Base-by-base conservation (phyloP, 2,113 vertebrate species). In the Oryzias javanicus region DNA sequence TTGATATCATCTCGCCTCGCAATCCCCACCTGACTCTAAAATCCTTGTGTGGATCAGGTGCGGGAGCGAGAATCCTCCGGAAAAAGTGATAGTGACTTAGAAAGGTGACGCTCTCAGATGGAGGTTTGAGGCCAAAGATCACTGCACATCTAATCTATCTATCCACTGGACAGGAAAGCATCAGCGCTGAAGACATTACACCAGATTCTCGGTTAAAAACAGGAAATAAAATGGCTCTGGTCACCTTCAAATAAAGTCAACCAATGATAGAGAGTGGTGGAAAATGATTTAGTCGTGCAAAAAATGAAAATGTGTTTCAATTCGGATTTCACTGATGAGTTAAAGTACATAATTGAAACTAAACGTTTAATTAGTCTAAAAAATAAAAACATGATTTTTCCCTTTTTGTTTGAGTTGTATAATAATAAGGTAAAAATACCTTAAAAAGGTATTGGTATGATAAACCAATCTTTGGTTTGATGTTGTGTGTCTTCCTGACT, bases 121-220 rank as follows among this genome's bases (percentile, higher is more conserved):
- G 80, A 81, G 64, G 66, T 64, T 70, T 60, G 55, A 78, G 70
- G 83, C 74, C 79, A 88, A 79, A 89, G 84, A 74, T 89, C 84
- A 88, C 55, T 82, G 84, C 76, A 84, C 86, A 88, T 82, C 80
- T 85, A 82, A 87, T 87, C 78, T 80, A 58, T 81, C 69, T 79
- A 67, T 51, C 74, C 75, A 85, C 75, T 85, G 83, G 77, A 72
- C 76, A 78, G 87, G 81, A 84, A 88, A 65, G 68, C 52, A 72
- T 76, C 74, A 55, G 60, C 24, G 47, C 62, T 65, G 78, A 78
- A 81, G 72, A 72, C 76, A 68, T 84, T 86, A 79, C 68, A 71
- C 56, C 60, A 27, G 61, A 46, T 80, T 70, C 70, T 64, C 57
- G 64, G 46, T 59, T 25, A 15, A 55, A 74, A 64, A 72, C 51